phyloP scores from a whole-genome alignment of 2,888 invertebrate genomes.

The Lycophotia porphyrea region DNA sequence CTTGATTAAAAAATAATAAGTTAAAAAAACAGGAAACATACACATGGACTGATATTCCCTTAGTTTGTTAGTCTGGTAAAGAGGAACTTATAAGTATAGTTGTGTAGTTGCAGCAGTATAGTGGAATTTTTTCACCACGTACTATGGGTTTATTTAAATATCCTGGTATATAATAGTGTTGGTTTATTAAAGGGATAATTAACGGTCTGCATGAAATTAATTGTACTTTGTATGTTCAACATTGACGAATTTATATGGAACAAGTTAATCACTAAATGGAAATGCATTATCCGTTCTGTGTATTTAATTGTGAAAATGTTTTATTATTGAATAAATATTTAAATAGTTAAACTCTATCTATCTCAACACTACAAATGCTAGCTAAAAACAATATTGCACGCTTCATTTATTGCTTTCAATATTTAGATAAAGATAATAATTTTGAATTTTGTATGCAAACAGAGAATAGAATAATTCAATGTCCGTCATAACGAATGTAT shows the following conservation, averaged over 20 bases:
- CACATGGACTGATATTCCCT: too few species aligned
- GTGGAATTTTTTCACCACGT: background rate
- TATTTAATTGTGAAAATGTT: constrained; percentile 5
- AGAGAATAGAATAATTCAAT: background rate
- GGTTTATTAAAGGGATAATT: constrained; percentile 20
- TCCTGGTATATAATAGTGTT: background rate
- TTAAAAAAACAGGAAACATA: too few species aligned
- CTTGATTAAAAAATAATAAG: too few species aligned
- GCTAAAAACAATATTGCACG: background rate
- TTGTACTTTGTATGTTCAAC: background rate
- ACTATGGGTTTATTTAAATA: background rate
- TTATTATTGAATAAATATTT: background rate
- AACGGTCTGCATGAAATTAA: constrained; percentile 7
- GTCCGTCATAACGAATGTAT: background rate
- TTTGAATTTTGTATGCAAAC: background rate
- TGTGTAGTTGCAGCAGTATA: background rate
- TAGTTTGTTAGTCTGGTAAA: too few species aligned
- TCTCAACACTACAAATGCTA: background rate
- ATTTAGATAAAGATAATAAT: background rate
- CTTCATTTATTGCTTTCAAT: background rate
- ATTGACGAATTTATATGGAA: constrained; percentile 21
- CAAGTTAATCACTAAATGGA: background rate
- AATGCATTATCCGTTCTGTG: background rate
- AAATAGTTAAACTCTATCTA: background rate
- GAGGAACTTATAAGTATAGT: too few species aligned